Percentiles rank a stretch among this genome's conserved stretches.
phyloP scores from a whole-genome alignment of 2,888 invertebrate species.

The Zootermopsis nevadensis region DNA sequence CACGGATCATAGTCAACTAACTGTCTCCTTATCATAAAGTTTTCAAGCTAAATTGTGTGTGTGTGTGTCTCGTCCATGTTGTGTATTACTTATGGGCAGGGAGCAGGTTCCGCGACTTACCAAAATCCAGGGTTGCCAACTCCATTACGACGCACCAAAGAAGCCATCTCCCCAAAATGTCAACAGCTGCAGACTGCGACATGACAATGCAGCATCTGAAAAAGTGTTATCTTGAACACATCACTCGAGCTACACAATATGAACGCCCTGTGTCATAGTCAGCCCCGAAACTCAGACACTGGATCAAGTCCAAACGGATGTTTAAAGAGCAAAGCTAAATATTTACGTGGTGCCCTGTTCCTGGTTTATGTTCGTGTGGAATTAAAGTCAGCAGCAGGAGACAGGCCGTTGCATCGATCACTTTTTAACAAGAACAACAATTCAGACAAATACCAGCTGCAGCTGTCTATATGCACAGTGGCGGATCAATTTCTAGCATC shows the following conservation, averaged over 20 bases:
- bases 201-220: conserved; percentile 7
- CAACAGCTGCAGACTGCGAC: not conserved
- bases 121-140: not conserved
- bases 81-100: too few species aligned
- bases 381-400: not conserved
- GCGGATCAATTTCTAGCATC: not conserved
- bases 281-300: too few species aligned
- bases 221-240: not conserved
- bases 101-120: not conserved
- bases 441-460: not conserved
- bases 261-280: too few species aligned
- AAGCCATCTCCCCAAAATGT: not conserved
- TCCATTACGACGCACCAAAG: not conserved
- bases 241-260: not conserved
- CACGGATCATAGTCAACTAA: too few species aligned
- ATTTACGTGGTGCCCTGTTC: too few species aligned
- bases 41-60: too few species aligned
- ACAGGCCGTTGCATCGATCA: not conserved
- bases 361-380: too few species aligned
- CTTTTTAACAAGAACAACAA: not conserved
- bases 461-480: not conserved
- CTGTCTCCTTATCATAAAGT: too few species aligned
- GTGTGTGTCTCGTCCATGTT: too few species aligned
- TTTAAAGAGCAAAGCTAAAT: too few species aligned
- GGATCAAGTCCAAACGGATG: too few species aligned